Evolutionary conservation across 2,888 invertebrate species (phyloP).

Genomic region (Eurytoma californica): DNA sequence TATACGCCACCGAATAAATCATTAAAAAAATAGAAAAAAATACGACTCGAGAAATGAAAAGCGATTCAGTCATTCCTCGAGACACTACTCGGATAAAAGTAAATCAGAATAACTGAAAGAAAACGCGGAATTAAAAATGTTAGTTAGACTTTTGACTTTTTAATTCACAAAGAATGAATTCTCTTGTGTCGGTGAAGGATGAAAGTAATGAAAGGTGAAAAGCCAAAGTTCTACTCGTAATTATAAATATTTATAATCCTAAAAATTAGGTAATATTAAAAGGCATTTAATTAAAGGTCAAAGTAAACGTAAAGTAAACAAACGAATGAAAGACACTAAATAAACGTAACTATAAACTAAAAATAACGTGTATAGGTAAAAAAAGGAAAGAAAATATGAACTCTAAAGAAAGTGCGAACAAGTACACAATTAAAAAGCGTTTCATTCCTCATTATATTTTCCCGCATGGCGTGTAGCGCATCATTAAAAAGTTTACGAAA

Average conservation of each 20-base stretch:
- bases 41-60: constrained; percentile 1
- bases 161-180: too few species aligned
- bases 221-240: constrained; percentile 4
- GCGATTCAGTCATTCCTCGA: constrained; percentile 40
- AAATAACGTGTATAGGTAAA: not conserved
- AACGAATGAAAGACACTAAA: constrained; percentile 25
- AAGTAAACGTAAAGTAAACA: constrained; percentile 19
- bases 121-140: constrained; percentile 6
- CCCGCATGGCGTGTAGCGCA: constrained; percentile 20
- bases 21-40: constrained; percentile 7
- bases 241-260: constrained; percentile 20
- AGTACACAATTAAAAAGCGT: constrained; percentile 27
- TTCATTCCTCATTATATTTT: constrained; percentile 39
- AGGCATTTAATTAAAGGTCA: constrained; percentile 5
- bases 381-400: constrained; percentile 16
- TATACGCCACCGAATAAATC: constrained; percentile 22
- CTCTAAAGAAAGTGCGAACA: constrained; percentile 45
- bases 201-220: not conserved
- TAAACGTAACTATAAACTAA: constrained; percentile 10
- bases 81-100: constrained; percentile 26
- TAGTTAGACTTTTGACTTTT: not conserved
- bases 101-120: constrained; percentile 4
- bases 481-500: not conserved
- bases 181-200: not conserved
- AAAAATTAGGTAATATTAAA: constrained; percentile 20